phyloP scores from a whole-genome alignment of 2,888 invertebrate genomes.

The Keiferia lycopersicella region DNA sequence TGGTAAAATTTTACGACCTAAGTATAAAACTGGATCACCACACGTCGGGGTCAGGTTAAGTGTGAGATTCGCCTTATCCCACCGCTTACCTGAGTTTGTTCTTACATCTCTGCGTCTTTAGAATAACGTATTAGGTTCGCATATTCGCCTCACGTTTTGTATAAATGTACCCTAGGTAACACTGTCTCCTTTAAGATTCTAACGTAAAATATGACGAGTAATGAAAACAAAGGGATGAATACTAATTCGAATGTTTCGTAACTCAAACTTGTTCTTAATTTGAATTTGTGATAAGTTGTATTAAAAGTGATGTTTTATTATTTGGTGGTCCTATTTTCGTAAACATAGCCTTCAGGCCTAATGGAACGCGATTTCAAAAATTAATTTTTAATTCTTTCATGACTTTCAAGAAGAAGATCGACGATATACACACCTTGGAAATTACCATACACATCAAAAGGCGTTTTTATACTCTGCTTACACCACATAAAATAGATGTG shows the following conservation, averaged over 20 bases:
- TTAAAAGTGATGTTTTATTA: neutral
- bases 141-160: constrained; percentile 1
- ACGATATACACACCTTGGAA: too few species aligned
- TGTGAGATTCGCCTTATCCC: too few species aligned
- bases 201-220: constrained; percentile 8
- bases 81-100: neutral
- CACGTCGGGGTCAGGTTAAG: too few species aligned
- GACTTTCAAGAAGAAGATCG: too few species aligned
- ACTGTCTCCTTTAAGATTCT: constrained; percentile 7
- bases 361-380: too few species aligned
- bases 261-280: neutral
- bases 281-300: neutral
- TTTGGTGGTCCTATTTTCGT: too few species aligned
- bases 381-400: too few species aligned
- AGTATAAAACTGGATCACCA: too few species aligned
- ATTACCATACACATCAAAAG: neutral
- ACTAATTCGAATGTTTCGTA: neutral
- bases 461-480: too few species aligned
- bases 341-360: too few species aligned
- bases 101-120: constrained; percentile 9
- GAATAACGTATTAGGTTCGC: constrained; percentile 6
- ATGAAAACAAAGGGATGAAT: constrained; percentile 9
- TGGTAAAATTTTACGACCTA: too few species aligned
- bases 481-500: too few species aligned
- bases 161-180: constrained; percentile 1